These are phyloP conservation scores for Eupeodes luniger DNA, from an alignment of 2,888 invertebrate species.

Conservation along the genomic window DNA sequence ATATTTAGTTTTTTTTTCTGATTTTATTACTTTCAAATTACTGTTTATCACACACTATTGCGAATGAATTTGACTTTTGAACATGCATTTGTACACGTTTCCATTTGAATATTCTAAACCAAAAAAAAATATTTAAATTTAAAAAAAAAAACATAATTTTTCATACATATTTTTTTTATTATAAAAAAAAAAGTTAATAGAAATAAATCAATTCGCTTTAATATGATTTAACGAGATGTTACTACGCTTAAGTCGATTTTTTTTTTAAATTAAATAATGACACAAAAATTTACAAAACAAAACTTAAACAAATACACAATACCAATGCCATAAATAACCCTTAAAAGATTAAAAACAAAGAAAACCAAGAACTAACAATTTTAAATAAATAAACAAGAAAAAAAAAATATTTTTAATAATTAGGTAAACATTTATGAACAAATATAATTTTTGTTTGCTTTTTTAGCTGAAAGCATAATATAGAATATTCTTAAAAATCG, in stretches of 20 bases:
- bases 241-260: slow-evolving; percentile 34
- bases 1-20: background rate
- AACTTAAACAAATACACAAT: slow-evolving; percentile 51
- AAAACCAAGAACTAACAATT: background rate
- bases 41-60: slow-evolving; percentile 47
- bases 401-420: slow-evolving; percentile 3
- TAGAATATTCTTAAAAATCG: slow-evolving; percentile 26
- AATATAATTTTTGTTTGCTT: slow-evolving; percentile 11
- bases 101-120: slow-evolving; percentile 27
- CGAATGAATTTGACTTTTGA: slow-evolving; percentile 61
- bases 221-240: slow-evolving; percentile 1
- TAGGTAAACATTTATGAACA: slow-evolving; percentile 19
- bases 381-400: background rate
- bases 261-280: slow-evolving; percentile 18
- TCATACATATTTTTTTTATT: background rate
- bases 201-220: slow-evolving; percentile 8
- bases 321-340: slow-evolving; percentile 67
- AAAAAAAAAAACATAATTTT: background rate
- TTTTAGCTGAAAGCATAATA: slow-evolving; percentile 49
- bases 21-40: background rate
- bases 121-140: background rate
- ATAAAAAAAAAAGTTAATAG: background rate
- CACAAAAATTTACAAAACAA: slow-evolving; percentile 34
- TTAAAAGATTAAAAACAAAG: slow-evolving; percentile 26
- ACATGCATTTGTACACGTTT: slow-evolving; percentile 54